Evolutionary conservation across 2,113 vertebrate genomes (phyloP).

Genomic region (Sus scrofa): T2T-Sscrofa CM000824.6:100862001-100862500

Average conservation of each 20-base stretch:
- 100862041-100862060: neutral
- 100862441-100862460: neutral
- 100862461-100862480: neutral
- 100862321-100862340: neutral
- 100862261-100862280: neutral
- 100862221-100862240: neutral
- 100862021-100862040: too few relatives aligned
- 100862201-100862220: neutral
- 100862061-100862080: neutral
- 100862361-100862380: neutral
- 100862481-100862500: neutral
- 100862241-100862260: neutral
- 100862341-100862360: neutral
- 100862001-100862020: neutral
- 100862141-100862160: neutral
- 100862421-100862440: neutral
- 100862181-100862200: neutral
- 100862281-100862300: neutral
- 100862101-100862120: neutral
- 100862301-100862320: neutral
- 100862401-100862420: neutral
- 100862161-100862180: neutral
- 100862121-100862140: neutral
- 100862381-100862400: fast-evolving
- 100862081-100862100: neutral